Base-by-base conservation (phyloP, 2,797 vertebrate species). In the Poeciliopsis turneri region DNA sequence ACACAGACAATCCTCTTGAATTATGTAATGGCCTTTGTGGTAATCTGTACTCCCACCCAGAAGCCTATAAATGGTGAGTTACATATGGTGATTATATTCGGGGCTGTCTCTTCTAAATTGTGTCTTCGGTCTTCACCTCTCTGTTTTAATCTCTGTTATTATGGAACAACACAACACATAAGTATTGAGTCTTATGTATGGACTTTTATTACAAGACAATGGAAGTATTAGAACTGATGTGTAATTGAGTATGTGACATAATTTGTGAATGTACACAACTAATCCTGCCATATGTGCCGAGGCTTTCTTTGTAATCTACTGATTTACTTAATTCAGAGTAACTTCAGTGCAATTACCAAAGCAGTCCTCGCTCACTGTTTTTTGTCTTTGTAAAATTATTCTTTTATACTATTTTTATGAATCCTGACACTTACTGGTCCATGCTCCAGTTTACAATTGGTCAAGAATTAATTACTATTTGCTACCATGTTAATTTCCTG, bases 21-120 rank as follows among this genome's bases (percentile, higher is more conserved):
- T 93, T 93, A 90, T 82, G 81, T 92, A 93, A 93, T 82, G 45
- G 81, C 59, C 72, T 87, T 87, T 86, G 84, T 87, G 87, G 82
- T 76, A 57, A 87, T 78, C 47, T 84, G 85, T 74, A 45, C 85
- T 87, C 49, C 80, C 87, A 85, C 83, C 70, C 75, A 23, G 86
- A 78, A 84, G 49, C 79, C 70, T 77, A 69, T 79, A 57, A 77
- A 53, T 79, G 53, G 57, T 73, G 81, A 87, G 78, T 83, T 83
- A 81, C 84, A 23, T 51, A 51, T 51, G 49, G 84, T 53, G 79
- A 84, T 88, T 87, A 78, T 79, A 80, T 78, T 70, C n/a, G 23
- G 72, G 45, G 66, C 72, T 85, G 72, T 78, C 66, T 80, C 75
- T 66, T 61, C 55, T 85, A 36, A 36, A 59, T 80, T 47, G 73